These are phyloP conservation scores for Glossophaga mutica DNA, from an alignment of 2,797 vertebrate genomes.

Conservation along the genomic window DNA sequence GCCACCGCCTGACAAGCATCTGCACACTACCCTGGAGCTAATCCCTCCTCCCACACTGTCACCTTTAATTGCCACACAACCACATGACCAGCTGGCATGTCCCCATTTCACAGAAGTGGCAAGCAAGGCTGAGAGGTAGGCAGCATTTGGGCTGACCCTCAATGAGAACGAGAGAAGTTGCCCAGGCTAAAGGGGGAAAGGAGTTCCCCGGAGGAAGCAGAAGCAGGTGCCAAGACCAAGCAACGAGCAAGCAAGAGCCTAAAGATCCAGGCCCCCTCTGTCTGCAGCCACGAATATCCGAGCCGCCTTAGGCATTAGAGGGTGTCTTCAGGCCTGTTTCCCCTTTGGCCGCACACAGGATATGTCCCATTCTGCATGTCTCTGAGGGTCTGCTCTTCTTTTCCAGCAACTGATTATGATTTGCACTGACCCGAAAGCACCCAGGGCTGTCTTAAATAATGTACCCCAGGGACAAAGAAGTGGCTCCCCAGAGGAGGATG, in stretches of 20 bases:
- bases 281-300: neutral
- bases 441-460: neutral
- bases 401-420: neutral
- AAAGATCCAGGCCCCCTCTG: neutral
- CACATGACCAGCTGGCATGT: neutral
- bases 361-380: neutral
- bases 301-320: accelerated
- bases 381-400: neutral
- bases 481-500: neutral
- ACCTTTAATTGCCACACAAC: neutral
- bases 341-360: neutral
- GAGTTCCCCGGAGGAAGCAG: neutral
- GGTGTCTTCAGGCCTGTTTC: neutral
- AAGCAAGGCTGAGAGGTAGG: neutral
- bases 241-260: neutral
- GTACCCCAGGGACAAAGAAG: neutral
- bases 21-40: neutral
- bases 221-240: neutral
- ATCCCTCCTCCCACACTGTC: neutral
- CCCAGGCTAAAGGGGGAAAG: neutral
- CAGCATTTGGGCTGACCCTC: neutral
- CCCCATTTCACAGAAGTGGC: neutral
- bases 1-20: neutral
- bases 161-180: neutral
- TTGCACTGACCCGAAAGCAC: neutral